Base-by-base conservation (phyloP, 2,797 vertebrate species). In the Sorex maritimensis region DNA sequence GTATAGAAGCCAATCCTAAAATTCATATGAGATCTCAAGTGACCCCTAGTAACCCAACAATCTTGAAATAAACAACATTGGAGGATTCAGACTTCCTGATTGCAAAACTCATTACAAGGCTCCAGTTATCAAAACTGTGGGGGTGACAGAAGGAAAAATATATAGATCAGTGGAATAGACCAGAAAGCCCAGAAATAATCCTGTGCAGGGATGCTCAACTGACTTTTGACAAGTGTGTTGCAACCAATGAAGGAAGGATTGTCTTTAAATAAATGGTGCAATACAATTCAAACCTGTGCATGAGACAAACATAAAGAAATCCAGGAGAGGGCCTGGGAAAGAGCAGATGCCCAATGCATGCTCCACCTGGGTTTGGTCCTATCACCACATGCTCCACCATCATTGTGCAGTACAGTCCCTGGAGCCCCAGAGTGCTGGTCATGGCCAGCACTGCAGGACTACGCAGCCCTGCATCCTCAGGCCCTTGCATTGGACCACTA, bases 41-140 rank as follows among this genome's bases (percentile, higher is more conserved):
- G 73, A 61, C 30, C 13, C 61, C 52, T 84, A 91, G 67, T n/a
- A 71, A 71, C 65, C 49, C 71, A 69, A 71, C 74, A 78, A n/a
- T 78, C 52, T 49, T 28, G 28, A 61, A 71, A 71, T 21, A 26
- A 84, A 71, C 28, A 30, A 84, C 28, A 14, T 13, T 24, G 15
- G 24, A 63, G 23, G 28, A 79, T n/a, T 61, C 10, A 79, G 4
- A 26, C 58, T 58, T 52, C 49, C 10, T 52, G 49, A 52, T 52
- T 52, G 7, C 13, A 14, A 52, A 52, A 52, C 26, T 21, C 23
- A 52, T 52, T 52, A 11, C 13, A 14, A 52, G 11, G 11, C 26
- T 21, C 23, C 9, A 30, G 21, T 75, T 41, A 68, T 67, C 46
- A 68, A 90, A 49, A 75, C 46, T 52, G 38, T 21, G 19, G 46